These are phyloP conservation scores for Prenolepis imparis DNA, from an alignment of 2,888 invertebrate genomes.

Conservation along the genomic window DNA sequence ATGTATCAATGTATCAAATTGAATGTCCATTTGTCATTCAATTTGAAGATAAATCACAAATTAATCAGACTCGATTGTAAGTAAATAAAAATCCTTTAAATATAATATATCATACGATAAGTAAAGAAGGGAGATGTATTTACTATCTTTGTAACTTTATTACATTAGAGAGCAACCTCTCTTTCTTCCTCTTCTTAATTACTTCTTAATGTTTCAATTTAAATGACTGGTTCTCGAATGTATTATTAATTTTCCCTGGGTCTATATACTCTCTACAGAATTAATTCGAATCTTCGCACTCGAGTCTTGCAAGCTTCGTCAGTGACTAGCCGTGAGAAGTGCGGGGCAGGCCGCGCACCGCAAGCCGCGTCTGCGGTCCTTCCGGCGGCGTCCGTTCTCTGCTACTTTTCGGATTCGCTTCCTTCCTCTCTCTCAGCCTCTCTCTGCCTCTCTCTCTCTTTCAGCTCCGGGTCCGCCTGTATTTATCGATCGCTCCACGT, in stretches of 20 bases:
- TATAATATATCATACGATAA: not conserved
- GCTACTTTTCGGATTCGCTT: constrained; percentile 74
- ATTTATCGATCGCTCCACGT: constrained; percentile 72
- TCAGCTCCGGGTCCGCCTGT: constrained; percentile 39
- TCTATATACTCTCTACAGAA: constrained; percentile 45
- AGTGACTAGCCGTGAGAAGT: constrained; percentile 60
- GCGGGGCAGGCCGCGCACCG: constrained; percentile 73
- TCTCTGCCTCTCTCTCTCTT: not conserved
- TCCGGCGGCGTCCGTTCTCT: constrained; percentile 72
- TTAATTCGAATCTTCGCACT: constrained; percentile 70
- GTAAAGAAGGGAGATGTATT: not conserved
- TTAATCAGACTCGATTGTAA: not conserved
- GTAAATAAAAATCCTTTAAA: not conserved
- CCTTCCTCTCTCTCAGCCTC: constrained; percentile 19
- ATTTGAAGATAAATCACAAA: constrained; percentile 27
- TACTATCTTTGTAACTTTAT: not conserved
- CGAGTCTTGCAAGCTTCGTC: constrained; percentile 48
- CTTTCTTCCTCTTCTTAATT: not conserved
- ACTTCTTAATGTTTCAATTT: not conserved
- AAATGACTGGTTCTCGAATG: not conserved
- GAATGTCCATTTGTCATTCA: constrained; percentile 11
- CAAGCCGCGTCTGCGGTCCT: constrained; percentile 80
- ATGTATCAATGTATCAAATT: not conserved
- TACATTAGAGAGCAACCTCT: not conserved
- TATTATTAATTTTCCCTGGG: not conserved